phyloP scores from a whole-genome alignment of 1,140 invertebrate genomes.

The Achroia grisella region DNA sequence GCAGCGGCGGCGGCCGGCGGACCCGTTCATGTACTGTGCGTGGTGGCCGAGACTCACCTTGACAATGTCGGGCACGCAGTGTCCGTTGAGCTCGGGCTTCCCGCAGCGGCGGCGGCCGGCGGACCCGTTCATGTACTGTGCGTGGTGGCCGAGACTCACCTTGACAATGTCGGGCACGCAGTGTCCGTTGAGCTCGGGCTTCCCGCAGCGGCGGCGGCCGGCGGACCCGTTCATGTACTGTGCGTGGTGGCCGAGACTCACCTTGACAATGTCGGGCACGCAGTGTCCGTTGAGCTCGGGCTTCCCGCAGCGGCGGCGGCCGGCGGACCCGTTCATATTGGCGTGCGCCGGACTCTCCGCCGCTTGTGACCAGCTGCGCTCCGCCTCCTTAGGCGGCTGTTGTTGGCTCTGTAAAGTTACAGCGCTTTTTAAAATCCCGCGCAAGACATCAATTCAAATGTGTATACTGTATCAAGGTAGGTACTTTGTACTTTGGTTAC shows the following conservation, averaged over 20 bases:
- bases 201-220: slow-evolving; percentile 24
- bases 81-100: too few species aligned
- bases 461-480: too few species aligned
- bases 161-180: slow-evolving; percentile 39
- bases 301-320: slow-evolving; percentile 25
- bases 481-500: too few species aligned
- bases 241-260: slow-evolving; percentile 8
- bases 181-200: slow-evolving; percentile 34
- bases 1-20: too few species aligned
- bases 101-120: too few species aligned
- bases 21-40: too few species aligned
- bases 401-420: slow-evolving; percentile 6
- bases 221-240: slow-evolving; percentile 35
- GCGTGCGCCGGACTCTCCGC: slow-evolving; percentile 19
- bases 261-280: slow-evolving; percentile 38
- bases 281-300: slow-evolving; percentile 38
- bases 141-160: slow-evolving; percentile 19
- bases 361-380: slow-evolving; percentile 13
- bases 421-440: too few species aligned
- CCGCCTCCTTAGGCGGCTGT: slow-evolving; percentile 34
- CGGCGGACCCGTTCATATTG: slow-evolving; percentile 37
- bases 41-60: too few species aligned
- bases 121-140: too few species aligned
- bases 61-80: too few species aligned
- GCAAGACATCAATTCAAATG: too few species aligned